Conservation (phyloP, 2,797 vertebrate species). For the Acanthurus tractus region DNA sequence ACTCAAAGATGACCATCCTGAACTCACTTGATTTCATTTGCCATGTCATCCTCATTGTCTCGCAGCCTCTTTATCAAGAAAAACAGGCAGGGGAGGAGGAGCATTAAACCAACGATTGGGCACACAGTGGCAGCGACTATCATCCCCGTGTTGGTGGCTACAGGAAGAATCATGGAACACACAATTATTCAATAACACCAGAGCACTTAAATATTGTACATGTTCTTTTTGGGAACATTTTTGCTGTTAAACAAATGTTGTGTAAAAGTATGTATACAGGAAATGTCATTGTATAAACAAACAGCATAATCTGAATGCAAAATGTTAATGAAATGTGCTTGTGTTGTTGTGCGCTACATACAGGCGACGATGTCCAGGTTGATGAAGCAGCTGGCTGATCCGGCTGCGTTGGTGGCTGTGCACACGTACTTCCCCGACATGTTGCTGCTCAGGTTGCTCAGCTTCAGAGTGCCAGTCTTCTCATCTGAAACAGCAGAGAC, state of each 20-base stretch:
- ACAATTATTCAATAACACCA: neutral
- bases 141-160: constrained; percentile 86
- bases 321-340: neutral
- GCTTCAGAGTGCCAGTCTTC: constrained; percentile 85
- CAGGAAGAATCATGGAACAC: constrained; percentile 16
- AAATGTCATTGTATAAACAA: neutral
- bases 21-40: constrained; percentile 96
- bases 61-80: constrained; percentile 84
- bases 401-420: constrained; percentile 86
- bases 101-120: constrained; percentile 85
- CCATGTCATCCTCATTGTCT: constrained; percentile 89
- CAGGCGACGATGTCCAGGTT: constrained; percentile 90
- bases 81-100: constrained; percentile 81
- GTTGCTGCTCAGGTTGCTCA: constrained; percentile 90
- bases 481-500: constrained; percentile 80
- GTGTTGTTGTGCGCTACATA: constrained; percentile 75
- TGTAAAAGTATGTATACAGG: neutral
- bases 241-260: neutral
- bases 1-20: rapidly evolving
- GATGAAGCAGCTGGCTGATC: constrained; percentile 87
- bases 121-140: constrained; percentile 91
- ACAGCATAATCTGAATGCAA: too few species aligned
- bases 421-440: constrained; percentile 94
- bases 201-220: too few species aligned
- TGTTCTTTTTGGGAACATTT: neutral